Evolutionary conservation across 2,888 invertebrate species (phyloP), one percentile per base, ranked within the genome.

Genomic region (Rhodophaea formosa): DNA sequence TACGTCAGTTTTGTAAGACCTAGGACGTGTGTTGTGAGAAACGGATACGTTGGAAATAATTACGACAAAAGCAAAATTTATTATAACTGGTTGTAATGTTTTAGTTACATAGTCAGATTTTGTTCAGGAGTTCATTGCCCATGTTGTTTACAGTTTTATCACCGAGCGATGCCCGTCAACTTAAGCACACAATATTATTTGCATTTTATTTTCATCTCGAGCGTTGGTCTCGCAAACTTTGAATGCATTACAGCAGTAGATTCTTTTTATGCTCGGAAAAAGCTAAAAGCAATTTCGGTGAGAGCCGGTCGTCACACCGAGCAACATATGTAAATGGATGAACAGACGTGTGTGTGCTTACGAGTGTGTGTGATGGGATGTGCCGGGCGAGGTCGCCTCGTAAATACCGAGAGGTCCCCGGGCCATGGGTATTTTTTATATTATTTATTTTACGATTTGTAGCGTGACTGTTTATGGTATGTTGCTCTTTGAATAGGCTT

Each of bases 281-380:
- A 71, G 73, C 69, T 72, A 61, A 75, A 77, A 80, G 78, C 75
- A 82, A 84, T 84, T 82, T 80, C 47, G 72, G 58, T 74, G 79
- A 84, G 75, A 84, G 77, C 69, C 66, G 64, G 64, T 67, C 75
- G 70, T 69, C 73, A 65, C 63, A 62, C 58, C 59, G 61, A 55
- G 68, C 68, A 69, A 67, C 71, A 59, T 74, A 78, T 78, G 81
- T 74, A 82, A 81, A 80, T 80, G 71, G 64, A 68, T 65, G 66
- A 68, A 65, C 59, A 46, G 49, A 8, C 56, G 23, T 49, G 49
- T 42, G 23, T 12, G 39, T n/a, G 62, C 63, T 62, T 62, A 64
- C 60, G 52, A 47, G 17, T 39, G 8, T 35, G 49, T 56, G 49
- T 32, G 17, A 42, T 29, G 42, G 12, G 12, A 15, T 35, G 44